Evolutionary conservation across 2,113 vertebrate species (phyloP), one percentile per base, ranked within the genome.

Genomic region (Pyxicephalus adspersus): DNA sequence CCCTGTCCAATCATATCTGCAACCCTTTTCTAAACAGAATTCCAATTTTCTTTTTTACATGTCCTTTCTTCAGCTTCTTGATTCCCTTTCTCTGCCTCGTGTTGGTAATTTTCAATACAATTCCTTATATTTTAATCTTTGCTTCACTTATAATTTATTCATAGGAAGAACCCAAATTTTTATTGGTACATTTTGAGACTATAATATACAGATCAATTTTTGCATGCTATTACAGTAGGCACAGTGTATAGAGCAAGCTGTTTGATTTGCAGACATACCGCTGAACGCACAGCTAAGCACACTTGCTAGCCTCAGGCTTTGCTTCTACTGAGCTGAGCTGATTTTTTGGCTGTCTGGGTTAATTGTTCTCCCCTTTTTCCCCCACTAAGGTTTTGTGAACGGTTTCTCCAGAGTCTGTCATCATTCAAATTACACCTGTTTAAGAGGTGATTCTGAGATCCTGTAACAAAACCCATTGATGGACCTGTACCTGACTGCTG

Each of bases 1-100:
- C 73, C 34, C 34, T 22, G 31, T 76, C 58, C 23, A 26, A 29
- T 63, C 29, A 64, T 54, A 54, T 29, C 65, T 52, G 16, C 64
- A 64, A 25, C 9, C 17, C 20, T 66, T 55, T 76, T 61, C 60
- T 34, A 38, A 34, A n/a, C 58, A 20, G 7, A 52, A 22, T 26
- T 28, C n/a, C 61, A n/a, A 61, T 52, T 20, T 25, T 65, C n/a
- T 25, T 54, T 65, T 31, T 51, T 63, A 9, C 57, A 13, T 66
- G 28, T 67, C 26, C 17, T 38, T 51, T 13, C 58, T 50, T 19
- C 18, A 34, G 60, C 31, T 18, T 50, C 34, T 76, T 38, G 18
- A 7, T 26, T 3, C 52, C 51, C 29, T 25, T 31, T 60, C 16
- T 13, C 13, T 64, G n/a, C 54, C 60, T 63, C 25, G 22, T 63